A percentile compares a stretch with the other conserved stretches of the same genome.
These are phyloP conservation scores for Sylvia borin DNA, from an alignment of 2,797 vertebrate species.

Conservation along the genomic window DNA sequence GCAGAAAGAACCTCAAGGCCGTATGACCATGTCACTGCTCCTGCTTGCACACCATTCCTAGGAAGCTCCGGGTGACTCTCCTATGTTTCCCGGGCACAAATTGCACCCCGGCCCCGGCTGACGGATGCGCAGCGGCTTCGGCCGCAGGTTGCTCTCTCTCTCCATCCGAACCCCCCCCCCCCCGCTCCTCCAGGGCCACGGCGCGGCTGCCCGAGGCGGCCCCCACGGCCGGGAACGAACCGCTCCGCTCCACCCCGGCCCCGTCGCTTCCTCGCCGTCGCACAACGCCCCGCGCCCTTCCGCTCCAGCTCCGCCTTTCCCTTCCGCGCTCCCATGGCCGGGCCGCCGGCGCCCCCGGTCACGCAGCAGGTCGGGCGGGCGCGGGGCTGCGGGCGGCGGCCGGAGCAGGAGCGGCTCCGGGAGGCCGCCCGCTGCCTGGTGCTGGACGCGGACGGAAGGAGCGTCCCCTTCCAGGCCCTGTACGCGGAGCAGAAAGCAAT, in stretches of 20 bases:
- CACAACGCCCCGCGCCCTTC: neutral
- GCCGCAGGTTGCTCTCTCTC: accelerated
- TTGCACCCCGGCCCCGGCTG: accelerated
- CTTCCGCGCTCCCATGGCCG: neutral
- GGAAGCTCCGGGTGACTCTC: too few species aligned
- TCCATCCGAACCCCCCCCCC: accelerated
- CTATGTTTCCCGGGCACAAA: accelerated
- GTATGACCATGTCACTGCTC: accelerated
- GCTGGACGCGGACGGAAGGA: constrained; percentile 77
- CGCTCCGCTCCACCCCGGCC: neutral
- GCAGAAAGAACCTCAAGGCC: neutral
- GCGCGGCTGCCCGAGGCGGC: neutral
- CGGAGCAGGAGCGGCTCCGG: constrained; percentile 42
- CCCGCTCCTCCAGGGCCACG: accelerated
- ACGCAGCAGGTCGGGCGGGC: constrained; percentile 78
- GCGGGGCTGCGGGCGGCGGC: neutral
- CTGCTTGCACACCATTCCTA: accelerated
- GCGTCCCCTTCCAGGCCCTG: constrained; percentile 78
- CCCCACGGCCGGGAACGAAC: neutral
- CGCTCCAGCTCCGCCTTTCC: neutral
- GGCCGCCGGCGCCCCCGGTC: constrained; percentile 47
- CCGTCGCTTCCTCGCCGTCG: neutral
- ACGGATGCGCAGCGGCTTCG: accelerated
- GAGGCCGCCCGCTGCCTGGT: constrained; percentile 78
- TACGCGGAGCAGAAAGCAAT: constrained; percentile 83